Evolutionary conservation across 1,140 invertebrate genomes (phyloP).

Genomic region (Drosophila punjabiensis): DNA sequence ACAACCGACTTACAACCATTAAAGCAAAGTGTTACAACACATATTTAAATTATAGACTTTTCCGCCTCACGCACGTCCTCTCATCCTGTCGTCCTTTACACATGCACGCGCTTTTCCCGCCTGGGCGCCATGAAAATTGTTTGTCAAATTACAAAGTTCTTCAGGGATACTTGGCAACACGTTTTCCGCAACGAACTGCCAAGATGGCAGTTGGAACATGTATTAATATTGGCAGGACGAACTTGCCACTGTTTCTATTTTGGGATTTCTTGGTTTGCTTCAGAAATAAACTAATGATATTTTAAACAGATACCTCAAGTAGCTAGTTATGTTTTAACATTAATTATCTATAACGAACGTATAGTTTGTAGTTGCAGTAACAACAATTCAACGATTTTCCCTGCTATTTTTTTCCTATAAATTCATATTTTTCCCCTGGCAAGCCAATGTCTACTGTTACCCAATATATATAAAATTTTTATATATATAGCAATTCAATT

Average conservation of each 20-base stretch:
- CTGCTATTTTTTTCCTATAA: not conserved
- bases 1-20: constrained; percentile 48
- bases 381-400: not conserved
- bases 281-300: too few species aligned
- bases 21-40: constrained; percentile 59
- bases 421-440: not conserved
- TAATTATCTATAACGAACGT: not conserved
- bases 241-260: not conserved
- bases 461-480: not conserved
- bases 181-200: constrained; percentile 5
- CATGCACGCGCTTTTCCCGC: constrained; percentile 42
- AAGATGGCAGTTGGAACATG: not conserved
- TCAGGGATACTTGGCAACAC: constrained; percentile 23
- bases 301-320: not conserved
- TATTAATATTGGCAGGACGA: constrained; percentile 1
- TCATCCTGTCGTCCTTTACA: constrained; percentile 9
- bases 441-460: not conserved
- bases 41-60: constrained; percentile 64
- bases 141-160: constrained; percentile 43
- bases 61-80: constrained; percentile 41
- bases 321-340: not conserved
- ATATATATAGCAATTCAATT: constrained; percentile 1
- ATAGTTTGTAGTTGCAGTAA: not conserved
- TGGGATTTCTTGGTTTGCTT: not conserved
- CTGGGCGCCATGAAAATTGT: constrained; percentile 33